Evolutionary conservation across 2,797 vertebrate genomes (phyloP), one percentile per base, ranked within the genome.

Genomic region (Lepilemur septentrionalis): DNA sequence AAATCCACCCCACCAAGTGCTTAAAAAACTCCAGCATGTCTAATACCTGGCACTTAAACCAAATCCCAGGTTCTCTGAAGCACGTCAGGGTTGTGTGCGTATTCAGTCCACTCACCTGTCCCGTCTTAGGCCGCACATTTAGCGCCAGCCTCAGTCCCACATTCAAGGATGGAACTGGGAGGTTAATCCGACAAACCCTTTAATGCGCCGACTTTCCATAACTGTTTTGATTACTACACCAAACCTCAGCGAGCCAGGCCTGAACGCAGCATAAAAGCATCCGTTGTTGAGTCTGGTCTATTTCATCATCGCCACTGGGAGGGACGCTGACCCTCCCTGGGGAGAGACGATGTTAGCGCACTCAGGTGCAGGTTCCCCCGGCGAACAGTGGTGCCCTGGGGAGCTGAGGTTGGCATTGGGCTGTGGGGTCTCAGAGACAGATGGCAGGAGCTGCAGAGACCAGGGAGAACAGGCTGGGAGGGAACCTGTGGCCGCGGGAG

Each of bases 151-250:
- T 76, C 52, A 20, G 1, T 43, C 13, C 38, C 0, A 6, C 11
- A 2, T 7, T 4, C 59, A 61, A 20, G 13, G 32, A 28, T 3
- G 7, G 35, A n/a, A 69, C 9, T 4, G 1, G n/a, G 82, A 22
- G 30, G 43, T 46, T 50, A 13, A 11, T 4, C 67, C 4, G 28
- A 25, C 23, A 69, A 41, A 12, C 30, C 35, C 73, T 80, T 35
- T 20, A 1, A 12, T 0, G 11, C 1, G n/a, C 67, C 0, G n/a
- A 69, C 50, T 32, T 48, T 52, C 50, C 17, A 17, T 61, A 0
- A 18, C 43, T 2, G 61, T 7, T 70, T 48, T 41, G 65, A 8
- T 43, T 3, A 11, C 10, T 7, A 43, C 50, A 28, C 20, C n/a
- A 35, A 22, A 5, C n/a, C 35, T 43, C 13, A 1, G 1, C 5